Conservation (phyloP, 2,113 vertebrate species). For the Lagenorhynchus albirostris region DNA sequence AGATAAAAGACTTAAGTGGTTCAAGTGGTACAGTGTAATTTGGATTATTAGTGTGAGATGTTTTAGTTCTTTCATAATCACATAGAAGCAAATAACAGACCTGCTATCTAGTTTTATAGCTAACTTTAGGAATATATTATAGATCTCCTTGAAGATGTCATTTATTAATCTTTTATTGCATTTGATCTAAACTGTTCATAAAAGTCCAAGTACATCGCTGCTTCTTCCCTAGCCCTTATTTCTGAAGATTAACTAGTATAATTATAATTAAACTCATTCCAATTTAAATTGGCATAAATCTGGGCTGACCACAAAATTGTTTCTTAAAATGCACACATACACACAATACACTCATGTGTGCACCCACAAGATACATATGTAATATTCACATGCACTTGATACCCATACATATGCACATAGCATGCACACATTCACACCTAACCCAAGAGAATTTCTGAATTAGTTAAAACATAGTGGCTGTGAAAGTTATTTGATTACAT, state of each 20-base stretch:
- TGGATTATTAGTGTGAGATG: slow-evolving; percentile 49
- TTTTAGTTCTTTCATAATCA: slow-evolving; percentile 55
- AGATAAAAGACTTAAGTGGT: slow-evolving; percentile 26
- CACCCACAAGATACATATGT: background rate
- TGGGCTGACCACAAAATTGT: background rate
- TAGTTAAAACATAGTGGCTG: background rate
- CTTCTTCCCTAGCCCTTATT: background rate
- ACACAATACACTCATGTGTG: background rate
- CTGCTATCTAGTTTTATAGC: background rate
- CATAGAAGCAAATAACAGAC: background rate
- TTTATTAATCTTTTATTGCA: background rate
- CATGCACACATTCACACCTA: background rate
- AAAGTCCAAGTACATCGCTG: background rate
- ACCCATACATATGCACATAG: background rate
- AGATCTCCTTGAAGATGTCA: background rate
- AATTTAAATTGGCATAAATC: background rate
- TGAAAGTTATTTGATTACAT: background rate
- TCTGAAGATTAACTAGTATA: background rate
- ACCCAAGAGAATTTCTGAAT: background rate
- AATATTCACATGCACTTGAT: background rate
- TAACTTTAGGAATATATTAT: slow-evolving; percentile 1
- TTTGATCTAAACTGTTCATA: background rate
- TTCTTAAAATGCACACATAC: background rate
- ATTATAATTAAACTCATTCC: background rate
- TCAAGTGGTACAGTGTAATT: slow-evolving; percentile 49